Conservation (phyloP, 2,113 vertebrate species). For the Falco punctatus region DNA sequence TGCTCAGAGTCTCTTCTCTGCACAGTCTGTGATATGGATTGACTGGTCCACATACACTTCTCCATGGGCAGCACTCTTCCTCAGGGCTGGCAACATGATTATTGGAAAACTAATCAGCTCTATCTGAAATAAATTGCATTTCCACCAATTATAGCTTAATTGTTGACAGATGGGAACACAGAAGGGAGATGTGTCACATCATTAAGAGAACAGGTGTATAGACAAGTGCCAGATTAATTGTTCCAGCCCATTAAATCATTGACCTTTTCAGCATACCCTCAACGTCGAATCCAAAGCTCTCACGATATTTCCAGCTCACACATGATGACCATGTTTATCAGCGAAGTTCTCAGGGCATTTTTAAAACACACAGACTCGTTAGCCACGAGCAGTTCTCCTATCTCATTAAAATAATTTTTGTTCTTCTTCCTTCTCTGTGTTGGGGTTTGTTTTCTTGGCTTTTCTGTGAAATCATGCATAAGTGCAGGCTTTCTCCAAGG, state of each 20-base stretch:
- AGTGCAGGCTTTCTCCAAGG: not conserved
- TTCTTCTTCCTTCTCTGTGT: not conserved
- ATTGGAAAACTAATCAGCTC: slow-evolving; percentile 44
- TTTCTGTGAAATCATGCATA: not conserved
- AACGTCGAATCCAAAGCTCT: not conserved
- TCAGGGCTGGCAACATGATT: not conserved
- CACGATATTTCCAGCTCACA: not conserved
- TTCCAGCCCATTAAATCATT: slow-evolving; percentile 63
- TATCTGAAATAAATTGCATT: slow-evolving; percentile 59
- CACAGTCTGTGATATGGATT: not conserved
- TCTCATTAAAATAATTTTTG: not conserved
- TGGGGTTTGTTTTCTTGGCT: not conserved
- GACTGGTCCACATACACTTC: not conserved
- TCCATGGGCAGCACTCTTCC: slow-evolving; percentile 22
- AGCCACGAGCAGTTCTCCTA: not conserved
- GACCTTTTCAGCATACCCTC: slow-evolving; percentile 51
- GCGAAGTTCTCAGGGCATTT: not conserved
- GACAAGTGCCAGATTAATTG: slow-evolving; percentile 69
- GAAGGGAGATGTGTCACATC: slow-evolving; percentile 60
- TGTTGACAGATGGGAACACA: slow-evolving; percentile 69
- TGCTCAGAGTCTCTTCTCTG: not conserved
- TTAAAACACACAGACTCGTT: not conserved
- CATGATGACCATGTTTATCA: not conserved
- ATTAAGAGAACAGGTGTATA: slow-evolving; percentile 67
- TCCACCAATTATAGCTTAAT: slow-evolving; percentile 64